Percentiles rank a stretch among this genome's conserved stretches.
phyloP scores from a whole-genome alignment of 2,797 vertebrate species.

The Neosalanx taihuensis region DNA sequence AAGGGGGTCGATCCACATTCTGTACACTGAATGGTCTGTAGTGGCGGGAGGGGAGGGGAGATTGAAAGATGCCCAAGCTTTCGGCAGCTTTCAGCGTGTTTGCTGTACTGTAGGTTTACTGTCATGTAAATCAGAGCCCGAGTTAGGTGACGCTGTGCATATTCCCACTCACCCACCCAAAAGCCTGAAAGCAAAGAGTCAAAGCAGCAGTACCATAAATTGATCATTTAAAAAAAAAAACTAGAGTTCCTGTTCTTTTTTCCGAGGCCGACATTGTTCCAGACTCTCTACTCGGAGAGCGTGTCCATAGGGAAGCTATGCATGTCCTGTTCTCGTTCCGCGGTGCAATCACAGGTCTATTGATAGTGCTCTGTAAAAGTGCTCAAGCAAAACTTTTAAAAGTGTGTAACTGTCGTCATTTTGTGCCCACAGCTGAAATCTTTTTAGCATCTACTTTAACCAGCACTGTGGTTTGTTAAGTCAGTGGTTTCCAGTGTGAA shows the following conservation, averaged over 20 bases:
- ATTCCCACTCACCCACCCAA: conserved; percentile 28
- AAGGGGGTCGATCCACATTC: not conserved
- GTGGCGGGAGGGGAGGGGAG: conserved; percentile 1
- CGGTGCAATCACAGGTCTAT: conserved; percentile 69
- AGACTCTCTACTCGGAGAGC: conserved; percentile 71
- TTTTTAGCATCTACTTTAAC: conserved; percentile 75
- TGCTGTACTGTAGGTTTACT: conserved; percentile 57
- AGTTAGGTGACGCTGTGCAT: conserved; percentile 62
- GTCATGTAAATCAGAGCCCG: conserved; percentile 52
- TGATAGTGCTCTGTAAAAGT: conserved; percentile 79
- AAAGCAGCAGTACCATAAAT: conserved; percentile 64
- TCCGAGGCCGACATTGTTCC: conserved; percentile 44
- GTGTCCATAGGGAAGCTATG: conserved; percentile 81
- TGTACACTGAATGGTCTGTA: not conserved
- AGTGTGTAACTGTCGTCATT: conserved; percentile 75
- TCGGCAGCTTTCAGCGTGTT: conserved; percentile 50
- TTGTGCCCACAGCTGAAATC: conserved; percentile 77
- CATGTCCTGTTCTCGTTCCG: conserved; percentile 77
- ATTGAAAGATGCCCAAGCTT: conserved; percentile 43
- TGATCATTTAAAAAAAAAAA: conserved; percentile 60
- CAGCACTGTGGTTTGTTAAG: conserved; percentile 78
- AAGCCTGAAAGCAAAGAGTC: conserved; percentile 58
- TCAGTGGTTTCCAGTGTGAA: conserved; percentile 77
- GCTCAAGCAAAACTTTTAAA: conserved; percentile 75
- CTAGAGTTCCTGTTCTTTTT: conserved; percentile 72